These are phyloP conservation scores for Lymantria monacha DNA, from an alignment of 2,888 invertebrate genomes.

Conservation along the genomic window DNA sequence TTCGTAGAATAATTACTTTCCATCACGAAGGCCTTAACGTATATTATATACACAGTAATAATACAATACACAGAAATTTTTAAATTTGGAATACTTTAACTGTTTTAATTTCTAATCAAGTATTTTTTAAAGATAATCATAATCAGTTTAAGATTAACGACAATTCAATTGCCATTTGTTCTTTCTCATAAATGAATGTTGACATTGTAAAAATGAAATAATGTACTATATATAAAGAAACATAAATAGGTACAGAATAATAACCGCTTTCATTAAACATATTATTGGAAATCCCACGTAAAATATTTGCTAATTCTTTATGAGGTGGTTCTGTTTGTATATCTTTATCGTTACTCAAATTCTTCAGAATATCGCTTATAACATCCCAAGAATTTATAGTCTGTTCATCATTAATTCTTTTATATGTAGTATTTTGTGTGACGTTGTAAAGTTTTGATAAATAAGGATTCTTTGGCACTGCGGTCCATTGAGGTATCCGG, in stretches of 20 bases:
- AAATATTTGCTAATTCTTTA: conserved; percentile 24
- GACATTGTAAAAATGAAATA: too few relatives aligned
- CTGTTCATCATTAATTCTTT: conserved; percentile 2
- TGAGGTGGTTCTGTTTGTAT: conserved; percentile 12
- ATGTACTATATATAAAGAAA: too few relatives aligned
- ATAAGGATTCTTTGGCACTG: neutral
- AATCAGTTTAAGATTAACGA: too few relatives aligned
- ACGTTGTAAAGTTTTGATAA: neutral
- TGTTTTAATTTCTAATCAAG: too few relatives aligned
- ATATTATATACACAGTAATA: too few relatives aligned
- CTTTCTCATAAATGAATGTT: too few relatives aligned
- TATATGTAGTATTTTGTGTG: neutral
- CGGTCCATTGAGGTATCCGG: neutral
- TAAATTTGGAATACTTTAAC: too few relatives aligned
- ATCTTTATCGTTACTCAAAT: conserved; percentile 32
- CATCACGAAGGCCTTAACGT: too few relatives aligned
- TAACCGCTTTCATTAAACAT: conserved; percentile 49
- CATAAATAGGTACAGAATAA: neutral
- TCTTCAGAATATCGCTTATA: conserved; percentile 45
- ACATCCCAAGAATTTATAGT: conserved; percentile 33
- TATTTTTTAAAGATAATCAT: too few relatives aligned
- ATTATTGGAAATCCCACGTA: conserved; percentile 38
- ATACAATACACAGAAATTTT: too few relatives aligned
- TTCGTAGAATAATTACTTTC: too few relatives aligned
- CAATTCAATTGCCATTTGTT: too few relatives aligned